Base-by-base conservation (phyloP, 2,113 vertebrate species). In the Arvicanthis niloticus region DNA sequence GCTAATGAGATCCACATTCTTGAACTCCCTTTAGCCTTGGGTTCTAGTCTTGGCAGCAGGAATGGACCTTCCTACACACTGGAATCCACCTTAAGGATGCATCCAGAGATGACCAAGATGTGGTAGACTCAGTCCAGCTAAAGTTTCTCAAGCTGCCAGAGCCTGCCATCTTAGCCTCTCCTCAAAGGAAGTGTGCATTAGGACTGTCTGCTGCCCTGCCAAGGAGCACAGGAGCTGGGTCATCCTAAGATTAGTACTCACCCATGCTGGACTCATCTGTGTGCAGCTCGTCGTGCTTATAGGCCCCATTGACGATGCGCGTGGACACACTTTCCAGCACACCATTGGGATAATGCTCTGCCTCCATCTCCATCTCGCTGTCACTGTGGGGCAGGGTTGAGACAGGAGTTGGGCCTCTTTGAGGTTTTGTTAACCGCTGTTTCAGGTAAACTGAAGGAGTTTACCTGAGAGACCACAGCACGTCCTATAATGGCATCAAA, bases 331-430 rank as follows among this genome's bases (percentile, higher is more conserved):
- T 99, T 95, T 99, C 99, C 9, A 99, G 98, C 60, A 99, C 99
- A 34, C 99, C 99, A 0, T 99, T 99, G 96, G 99, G 99, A 91
- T 99, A 99, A 97, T 99, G 99, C 93, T 99, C 99, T 15, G 99
- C 99, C 91, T 99, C 99, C 80, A 99, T 99, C 98, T 99, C 99
- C 99, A 99, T 99, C 98, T 99, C 99, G 4, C 99, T 99, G 98
- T 99, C 99, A 92, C 99, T 99, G 62, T 42, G 89, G 42, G 88
- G 86, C 96, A 96, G 34, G 76, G 40, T 62, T 73, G 48, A 88
- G 51, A 93, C 45, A 67, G 24, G 92, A 97, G 34, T 92, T 93
- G 45, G 67, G 67, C 75, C 68, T 90, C 73, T 75, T 78, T 31
- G 75, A 91, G 40, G 89, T 29, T 84, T 92, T 85, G 67, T 78